phyloP scores from a whole-genome alignment of 2,113 vertebrate genomes.

The Tretioscincus oriximinensis region DNA sequence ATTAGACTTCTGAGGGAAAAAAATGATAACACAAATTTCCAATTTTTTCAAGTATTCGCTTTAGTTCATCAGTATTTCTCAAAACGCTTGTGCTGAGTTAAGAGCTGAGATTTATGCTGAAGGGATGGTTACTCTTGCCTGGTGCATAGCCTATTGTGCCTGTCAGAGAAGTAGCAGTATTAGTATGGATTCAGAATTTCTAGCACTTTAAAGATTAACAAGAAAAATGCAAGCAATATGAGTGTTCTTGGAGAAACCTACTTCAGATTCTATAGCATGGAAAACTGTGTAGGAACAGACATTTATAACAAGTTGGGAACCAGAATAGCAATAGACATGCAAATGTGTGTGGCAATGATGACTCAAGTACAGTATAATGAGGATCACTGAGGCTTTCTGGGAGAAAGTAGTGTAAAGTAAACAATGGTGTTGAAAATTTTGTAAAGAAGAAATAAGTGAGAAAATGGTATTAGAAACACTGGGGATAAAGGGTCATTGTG shows the following conservation, averaged over 20 bases:
- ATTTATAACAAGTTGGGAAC: too few species aligned
- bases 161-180: not conserved
- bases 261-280: too few species aligned
- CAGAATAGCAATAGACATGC: not conserved
- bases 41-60: accelerated
- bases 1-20: not conserved
- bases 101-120: conserved; percentile 70
- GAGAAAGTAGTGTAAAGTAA: too few species aligned
- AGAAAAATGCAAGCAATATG: too few species aligned
- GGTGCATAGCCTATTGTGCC: conserved; percentile 67
- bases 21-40: not conserved
- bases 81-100: conserved; percentile 75
- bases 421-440: not conserved
- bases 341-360: too few species aligned
- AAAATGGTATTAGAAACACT: not conserved
- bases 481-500: not conserved
- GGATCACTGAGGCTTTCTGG: too few species aligned
- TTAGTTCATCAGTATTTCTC: conserved; percentile 63
- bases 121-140: conserved; percentile 71
- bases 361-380: too few species aligned
- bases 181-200: too few species aligned
- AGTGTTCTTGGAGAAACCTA: too few species aligned
- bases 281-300: too few species aligned
- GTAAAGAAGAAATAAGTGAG: not conserved
- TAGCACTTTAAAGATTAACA: too few species aligned